phyloP scores from a whole-genome alignment of 2,797 vertebrate genomes.

The Pseudomugil tenellus region DNA sequence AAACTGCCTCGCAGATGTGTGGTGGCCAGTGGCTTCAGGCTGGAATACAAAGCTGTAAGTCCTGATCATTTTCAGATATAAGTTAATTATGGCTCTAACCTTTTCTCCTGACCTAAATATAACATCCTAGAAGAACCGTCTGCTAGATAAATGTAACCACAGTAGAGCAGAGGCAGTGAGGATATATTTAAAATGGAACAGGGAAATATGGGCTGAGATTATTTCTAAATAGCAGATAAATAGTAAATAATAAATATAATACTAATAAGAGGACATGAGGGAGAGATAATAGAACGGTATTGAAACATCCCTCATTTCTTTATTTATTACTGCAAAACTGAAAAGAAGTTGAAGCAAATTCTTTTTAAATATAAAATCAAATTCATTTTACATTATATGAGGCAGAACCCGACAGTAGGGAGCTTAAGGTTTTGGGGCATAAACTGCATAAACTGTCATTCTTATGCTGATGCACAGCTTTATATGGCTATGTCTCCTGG shows the following conservation, averaged over 20 bases:
- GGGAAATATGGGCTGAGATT: background rate
- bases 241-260: too few species aligned
- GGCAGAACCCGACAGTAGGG: too few species aligned
- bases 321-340: too few species aligned
- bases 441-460: too few species aligned
- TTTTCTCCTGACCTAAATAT: conserved; percentile 8
- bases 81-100: conserved; percentile 7
- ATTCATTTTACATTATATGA: too few species aligned
- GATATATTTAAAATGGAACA: background rate
- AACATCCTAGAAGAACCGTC: conserved; percentile 1
- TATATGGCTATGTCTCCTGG: too few species aligned
- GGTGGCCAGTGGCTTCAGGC: background rate
- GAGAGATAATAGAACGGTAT: background rate
- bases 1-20: conserved; percentile 9
- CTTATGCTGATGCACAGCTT: too few species aligned
- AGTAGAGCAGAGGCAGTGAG: background rate
- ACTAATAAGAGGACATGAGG: too few species aligned
- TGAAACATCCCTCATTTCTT: background rate
- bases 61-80: conserved; percentile 39
- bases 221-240: background rate
- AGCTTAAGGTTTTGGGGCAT: too few species aligned
- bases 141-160: background rate
- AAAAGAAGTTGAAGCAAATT: too few species aligned
- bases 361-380: too few species aligned
- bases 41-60: conserved; percentile 6